Evolutionary conservation across 2,888 invertebrate genomes (phyloP), one percentile per base, ranked within the genome.

Genomic region (Dione juno): DNA sequence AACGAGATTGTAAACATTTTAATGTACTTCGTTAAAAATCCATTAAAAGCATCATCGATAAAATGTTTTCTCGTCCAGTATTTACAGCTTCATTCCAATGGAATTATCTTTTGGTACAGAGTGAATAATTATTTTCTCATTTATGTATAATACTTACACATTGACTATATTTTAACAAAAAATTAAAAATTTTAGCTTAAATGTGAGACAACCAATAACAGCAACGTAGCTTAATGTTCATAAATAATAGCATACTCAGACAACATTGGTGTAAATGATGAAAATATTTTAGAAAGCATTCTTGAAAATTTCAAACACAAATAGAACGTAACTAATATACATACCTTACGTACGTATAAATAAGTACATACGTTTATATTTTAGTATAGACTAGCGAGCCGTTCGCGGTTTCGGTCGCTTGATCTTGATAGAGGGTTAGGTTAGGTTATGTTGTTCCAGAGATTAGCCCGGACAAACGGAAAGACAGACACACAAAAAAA

Each of bases 1-100:
- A 45, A 63, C 28, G 68, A 45, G 21, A 40, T 40, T 16, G 37
- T 53, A 48, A 68, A 57, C 52, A 43, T 50, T 58, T 58, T 28
- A 40, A 63, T 35, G 41, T 66, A 58, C 54, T 68, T 69, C 66
- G 67, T 74, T 71, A 74, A 71, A 74, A 74, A 74, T 65, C 64
- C 71, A 74, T 74, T 73, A 71, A 69, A 69, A 63, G n/a, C 50
- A 16, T 69, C 67, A 73, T 67, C 68, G 67, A 69, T 69, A 35
- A 71, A 68, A 71, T 67, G 43, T 74, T 71, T 70, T 66, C 71
- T 67, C 54, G 57, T 66, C 54, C 66, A 50, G 64, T 66, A 71
- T 73, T 68, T 69, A 35, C 57, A 45, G 52, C 64, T 70, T 70
- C 66, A 70, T 71, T 69, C 35, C 71, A 61, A 58, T 64, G 52